Evolutionary conservation across 2,797 vertebrate genomes (phyloP), one percentile per base, ranked within the genome.

Genomic region (Odontamblyopus lacepedii): DNA sequence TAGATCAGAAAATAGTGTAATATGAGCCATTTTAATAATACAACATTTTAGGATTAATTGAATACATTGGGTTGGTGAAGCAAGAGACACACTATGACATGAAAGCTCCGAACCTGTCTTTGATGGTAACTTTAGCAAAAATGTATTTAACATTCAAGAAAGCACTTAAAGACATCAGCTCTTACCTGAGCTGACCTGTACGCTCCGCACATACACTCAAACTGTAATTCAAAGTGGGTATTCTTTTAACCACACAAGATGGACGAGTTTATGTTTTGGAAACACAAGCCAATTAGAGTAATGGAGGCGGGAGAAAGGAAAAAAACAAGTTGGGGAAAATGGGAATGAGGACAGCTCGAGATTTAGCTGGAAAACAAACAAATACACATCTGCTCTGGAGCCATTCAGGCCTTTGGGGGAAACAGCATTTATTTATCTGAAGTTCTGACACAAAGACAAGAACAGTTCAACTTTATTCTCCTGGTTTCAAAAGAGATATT

Each of bases 101-200:
- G 78, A 26, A 29, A 29, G 75, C 86, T 86, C 12, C 5, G 74
- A 85, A 79, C 79, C 72, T 73, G 69, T 30, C 75, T 90, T 88
- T 89, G 79, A 90, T 89, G 85, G 72, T 67, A 72, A 71, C 77
- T 82, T 27, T 69, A 67, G 44, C 77, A 63, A 85, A 80, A 71
- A 77, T 67, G 63, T 23, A 82, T 85, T 87, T 71, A 80, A 78
- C 69, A 76, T 81, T 78, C 75, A 78, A 82, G 78, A 69, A 32
- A 85, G 77, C 67, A 71, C 85, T 87, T 78, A 64, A 72, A 53
- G 62, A 69, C 55, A 50, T 70, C 60, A 64, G 71, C 51, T 75
- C 69, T 74, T 77, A 80, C 76, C 77, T 69, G 63, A 65, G 79
- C 77, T 82, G 67, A 61, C 76, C 80, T 78, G 71, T 61, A 30